Conservation (phyloP, 2,888 invertebrate species). For the Vannuccia rotundouncinata region DNA sequence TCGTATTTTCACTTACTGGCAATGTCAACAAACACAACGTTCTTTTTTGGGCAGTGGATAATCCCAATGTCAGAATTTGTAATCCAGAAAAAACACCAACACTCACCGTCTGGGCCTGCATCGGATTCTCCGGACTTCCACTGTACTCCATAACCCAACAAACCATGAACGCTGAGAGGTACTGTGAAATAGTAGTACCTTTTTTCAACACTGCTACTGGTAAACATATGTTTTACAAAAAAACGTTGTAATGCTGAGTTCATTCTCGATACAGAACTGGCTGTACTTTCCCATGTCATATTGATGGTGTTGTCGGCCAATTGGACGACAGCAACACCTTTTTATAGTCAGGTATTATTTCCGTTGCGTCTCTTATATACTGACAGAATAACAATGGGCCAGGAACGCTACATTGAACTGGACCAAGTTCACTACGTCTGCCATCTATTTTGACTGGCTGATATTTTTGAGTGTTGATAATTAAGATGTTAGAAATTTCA, state of each 20-base stretch:
- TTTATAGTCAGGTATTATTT: neutral
- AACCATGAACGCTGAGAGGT: slow-evolving; percentile 1
- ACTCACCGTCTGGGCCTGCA: slow-evolving; percentile 35
- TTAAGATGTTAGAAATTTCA: slow-evolving; percentile 9
- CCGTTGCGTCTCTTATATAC: neutral
- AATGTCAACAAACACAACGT: slow-evolving; percentile 33
- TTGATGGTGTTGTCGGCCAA: neutral
- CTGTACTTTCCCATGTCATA: neutral
- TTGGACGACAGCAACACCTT: slow-evolving; percentile 1
- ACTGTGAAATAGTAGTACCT: neutral
- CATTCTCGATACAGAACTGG: slow-evolving; percentile 6
- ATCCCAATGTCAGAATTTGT: slow-evolving; percentile 31
- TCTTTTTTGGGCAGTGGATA: slow-evolving; percentile 30
- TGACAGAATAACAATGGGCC: slow-evolving; percentile 2
- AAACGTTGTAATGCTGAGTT: slow-evolving; percentile 12
- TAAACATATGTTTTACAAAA: too few relatives aligned
- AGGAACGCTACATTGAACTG: slow-evolving; percentile 17
- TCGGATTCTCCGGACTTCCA: slow-evolving; percentile 28
- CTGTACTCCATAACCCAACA: slow-evolving; percentile 12
- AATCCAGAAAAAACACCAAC: slow-evolving; percentile 25
- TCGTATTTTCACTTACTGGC: slow-evolving; percentile 23
- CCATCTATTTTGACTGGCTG: slow-evolving; percentile 15
- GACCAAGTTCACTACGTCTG: slow-evolving; percentile 4
- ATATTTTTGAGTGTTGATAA: neutral
- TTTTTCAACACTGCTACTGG: too few relatives aligned